A percentile compares a stretch with the other conserved stretches of the same genome.
phyloP scores from a whole-genome alignment of 2,797 vertebrate genomes.

The Alectoris magna region DNA sequence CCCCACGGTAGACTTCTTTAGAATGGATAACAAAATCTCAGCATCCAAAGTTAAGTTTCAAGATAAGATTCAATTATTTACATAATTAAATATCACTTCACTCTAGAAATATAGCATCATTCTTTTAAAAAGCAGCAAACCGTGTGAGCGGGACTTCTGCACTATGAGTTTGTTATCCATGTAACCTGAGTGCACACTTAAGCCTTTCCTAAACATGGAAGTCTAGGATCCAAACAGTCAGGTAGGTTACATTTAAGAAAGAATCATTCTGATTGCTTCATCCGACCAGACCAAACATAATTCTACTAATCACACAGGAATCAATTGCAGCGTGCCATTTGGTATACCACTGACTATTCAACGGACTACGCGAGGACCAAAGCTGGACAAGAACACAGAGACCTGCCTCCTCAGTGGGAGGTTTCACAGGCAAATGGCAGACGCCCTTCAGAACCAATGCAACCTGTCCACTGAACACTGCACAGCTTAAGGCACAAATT shows the following conservation, averaged over 20 bases:
- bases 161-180: neutral
- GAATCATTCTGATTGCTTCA: neutral
- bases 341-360: neutral
- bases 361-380: neutral
- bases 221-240: neutral
- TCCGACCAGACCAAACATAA: no score
- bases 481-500: neutral
- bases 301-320: neutral
- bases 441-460: neutral
- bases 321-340: neutral
- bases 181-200: neutral
- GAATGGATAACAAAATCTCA: neutral
- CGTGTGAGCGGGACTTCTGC: neutral
- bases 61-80: neutral
- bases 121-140: neutral
- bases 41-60: neutral
- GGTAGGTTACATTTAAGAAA: neutral
- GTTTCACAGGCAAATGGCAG: neutral
- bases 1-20: neutral
- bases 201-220: neutral
- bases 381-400: neutral
- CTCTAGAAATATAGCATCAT: no score
- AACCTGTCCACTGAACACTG: neutral
- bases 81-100: no score
- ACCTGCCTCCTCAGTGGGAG: neutral